Base-by-base conservation (phyloP, 2,888 invertebrate species). In the Zygothrica quintamaculata region DNA sequence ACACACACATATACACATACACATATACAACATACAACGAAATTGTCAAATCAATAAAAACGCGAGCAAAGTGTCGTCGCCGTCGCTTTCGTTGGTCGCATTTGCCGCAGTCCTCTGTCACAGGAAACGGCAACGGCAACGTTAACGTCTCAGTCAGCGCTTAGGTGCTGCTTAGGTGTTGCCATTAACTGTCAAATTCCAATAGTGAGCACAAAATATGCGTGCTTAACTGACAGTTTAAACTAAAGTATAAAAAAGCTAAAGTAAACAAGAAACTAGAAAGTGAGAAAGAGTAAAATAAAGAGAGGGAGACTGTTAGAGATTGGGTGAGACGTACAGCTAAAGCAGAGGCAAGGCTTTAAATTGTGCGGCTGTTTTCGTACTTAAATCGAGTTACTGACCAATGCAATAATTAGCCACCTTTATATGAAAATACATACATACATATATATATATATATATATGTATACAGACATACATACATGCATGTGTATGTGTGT, bases 41-140 rank as follows among this genome's bases (percentile, higher is more conserved):
- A 59, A 70, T 76, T 70, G 76, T 67, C 76, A 76, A 76, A 77
- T 76, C 73, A 77, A 77, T 73, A 76, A 73, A 76, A 67, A 64
- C 64, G 68, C 69, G 60, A 72, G 64, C 60, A 69, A 69, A 65
- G 56, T 61, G 57, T 62, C 58, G 39, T 44, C 64, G 52, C 40
- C 9, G 46, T 47, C 52, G 22, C 26, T 8, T 37, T 40, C 33
- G 51, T 48, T 56, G 9, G 57, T 43, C 37, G 33, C 16, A n/a
- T 44, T 29, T 15, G 29, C 8, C 26, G 26, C 13, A 44, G 44
- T 12, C 37, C n/a, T n/a, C n/a, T n/a, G 51, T 37, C 52, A 36
- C 62, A 33, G 56, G 16, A n/a, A n/a, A n/a, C n/a, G n/a, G n/a
- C 22, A 16, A 8, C 26, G 56, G 16, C 15, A 16, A 7, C 66